Evolutionary conservation across 1,140 invertebrate genomes (phyloP).

Genomic region (Panonychus citri): DNA sequence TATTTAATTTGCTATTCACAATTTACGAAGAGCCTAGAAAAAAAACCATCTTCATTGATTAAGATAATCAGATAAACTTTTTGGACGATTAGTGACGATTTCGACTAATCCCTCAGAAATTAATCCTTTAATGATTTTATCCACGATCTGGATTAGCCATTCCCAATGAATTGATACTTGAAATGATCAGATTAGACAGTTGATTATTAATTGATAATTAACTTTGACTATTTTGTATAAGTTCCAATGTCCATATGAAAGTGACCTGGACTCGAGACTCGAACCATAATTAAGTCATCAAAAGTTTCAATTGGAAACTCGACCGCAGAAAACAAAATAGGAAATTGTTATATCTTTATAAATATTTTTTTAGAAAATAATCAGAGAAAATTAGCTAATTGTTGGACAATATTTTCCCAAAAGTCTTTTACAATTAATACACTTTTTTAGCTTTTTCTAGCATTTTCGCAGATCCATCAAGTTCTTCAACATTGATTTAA

Average conservation of each 20-base stretch:
- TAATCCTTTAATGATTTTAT: background rate
- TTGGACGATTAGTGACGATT: background rate
- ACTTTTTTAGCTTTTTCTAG: background rate
- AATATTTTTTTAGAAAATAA: slow-evolving; percentile 1
- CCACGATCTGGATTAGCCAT: background rate
- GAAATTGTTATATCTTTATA: slow-evolving; percentile 10
- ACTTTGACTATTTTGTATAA: slow-evolving; percentile 8
- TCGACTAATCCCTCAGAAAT: background rate
- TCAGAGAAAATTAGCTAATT: background rate
- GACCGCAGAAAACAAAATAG: slow-evolving; percentile 2
- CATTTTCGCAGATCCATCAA: background rate
- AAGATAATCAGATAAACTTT: background rate
- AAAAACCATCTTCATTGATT: background rate
- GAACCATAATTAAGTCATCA: slow-evolving; percentile 12
- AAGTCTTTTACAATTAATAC: background rate
- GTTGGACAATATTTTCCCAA: background rate
- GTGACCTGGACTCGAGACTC: slow-evolving; percentile 13
- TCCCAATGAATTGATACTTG: background rate
- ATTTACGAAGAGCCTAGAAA: background rate
- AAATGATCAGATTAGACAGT: background rate
- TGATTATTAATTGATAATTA: background rate
- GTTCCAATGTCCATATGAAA: slow-evolving; percentile 6
- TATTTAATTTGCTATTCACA: no score
- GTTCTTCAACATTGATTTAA: background rate
- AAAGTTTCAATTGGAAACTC: slow-evolving; percentile 12